A percentile compares a stretch with the other conserved stretches of the same genome.
Evolutionary conservation across 2,113 vertebrate species (phyloP).

Genomic region (Poecilia latipinna): DNA sequence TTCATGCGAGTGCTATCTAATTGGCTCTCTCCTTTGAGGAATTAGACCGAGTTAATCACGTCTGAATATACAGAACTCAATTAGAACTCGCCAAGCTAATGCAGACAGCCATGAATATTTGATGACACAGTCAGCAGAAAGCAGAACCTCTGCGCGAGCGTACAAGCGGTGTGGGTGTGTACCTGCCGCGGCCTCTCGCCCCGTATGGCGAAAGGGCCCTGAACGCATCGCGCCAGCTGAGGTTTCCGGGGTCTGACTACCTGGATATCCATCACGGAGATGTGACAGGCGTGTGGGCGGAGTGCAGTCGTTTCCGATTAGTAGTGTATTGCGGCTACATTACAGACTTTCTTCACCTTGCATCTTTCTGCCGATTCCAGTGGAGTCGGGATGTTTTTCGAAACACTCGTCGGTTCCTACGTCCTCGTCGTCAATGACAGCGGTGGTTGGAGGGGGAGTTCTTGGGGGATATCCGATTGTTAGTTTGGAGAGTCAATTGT

Average conservation of each 20-base stretch:
- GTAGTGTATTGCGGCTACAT: conserved; percentile 19
- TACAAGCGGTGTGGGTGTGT: conserved; percentile 29
- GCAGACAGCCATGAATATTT: conserved; percentile 78
- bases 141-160: background rate
- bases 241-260: conserved; percentile 55
- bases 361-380: conserved; percentile 10
- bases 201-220: conserved; percentile 20
- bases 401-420: conserved; percentile 20
- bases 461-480: conserved; percentile 53
- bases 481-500: conserved; percentile 32
- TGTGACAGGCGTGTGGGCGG: conserved; percentile 65
- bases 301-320: conserved; percentile 59
- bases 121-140: conserved; percentile 71
- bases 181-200: conserved; percentile 31
- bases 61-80: conserved; percentile 82
- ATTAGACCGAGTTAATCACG: conserved; percentile 78
- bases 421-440: conserved; percentile 57
- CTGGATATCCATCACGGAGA: conserved; percentile 62
- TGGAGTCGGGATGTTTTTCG: conserved; percentile 24
- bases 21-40: conserved; percentile 82
- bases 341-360: conserved; percentile 2
- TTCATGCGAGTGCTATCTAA: conserved; percentile 78
- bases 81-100: conserved; percentile 77
- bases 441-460: conserved; percentile 45
- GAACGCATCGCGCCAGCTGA: conserved; percentile 37